These are phyloP conservation scores for Drosophila macrospina DNA, from an alignment of 2,888 invertebrate genomes.

Conservation along the genomic window DNA sequence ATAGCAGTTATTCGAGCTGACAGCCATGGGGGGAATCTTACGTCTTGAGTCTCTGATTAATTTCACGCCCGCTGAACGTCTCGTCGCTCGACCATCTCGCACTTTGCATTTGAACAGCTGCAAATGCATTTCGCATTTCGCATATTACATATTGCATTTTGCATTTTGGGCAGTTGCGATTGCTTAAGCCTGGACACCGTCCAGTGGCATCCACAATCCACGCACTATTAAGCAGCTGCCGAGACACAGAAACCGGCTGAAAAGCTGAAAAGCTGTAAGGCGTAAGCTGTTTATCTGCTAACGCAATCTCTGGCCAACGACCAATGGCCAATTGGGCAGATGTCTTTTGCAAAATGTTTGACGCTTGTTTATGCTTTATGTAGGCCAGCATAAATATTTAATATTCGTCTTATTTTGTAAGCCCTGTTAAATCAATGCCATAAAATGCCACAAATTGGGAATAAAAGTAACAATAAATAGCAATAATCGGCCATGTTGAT, in stretches of 20 bases:
- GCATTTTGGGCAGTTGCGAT: slow-evolving; percentile 41
- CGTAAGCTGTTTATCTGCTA: slow-evolving; percentile 60
- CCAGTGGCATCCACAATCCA: slow-evolving; percentile 63
- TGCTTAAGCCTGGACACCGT: slow-evolving; percentile 53
- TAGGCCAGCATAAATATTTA: slow-evolving; percentile 74
- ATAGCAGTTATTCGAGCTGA: slow-evolving; percentile 68
- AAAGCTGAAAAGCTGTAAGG: slow-evolving; percentile 27
- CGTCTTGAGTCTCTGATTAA: slow-evolving; percentile 52
- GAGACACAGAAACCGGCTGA: slow-evolving; percentile 39
- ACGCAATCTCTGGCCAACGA: slow-evolving; percentile 54
- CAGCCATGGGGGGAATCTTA: slow-evolving; percentile 38
- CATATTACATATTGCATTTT: slow-evolving; percentile 32
- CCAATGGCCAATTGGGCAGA: slow-evolving; percentile 54
- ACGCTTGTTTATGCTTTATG: slow-evolving; percentile 57
- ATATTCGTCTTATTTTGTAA: slow-evolving; percentile 62
- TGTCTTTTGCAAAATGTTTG: slow-evolving; percentile 56
- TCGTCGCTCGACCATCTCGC: slow-evolving; percentile 18
- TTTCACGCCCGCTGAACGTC: slow-evolving; percentile 70
- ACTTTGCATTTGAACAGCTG: slow-evolving; percentile 52
- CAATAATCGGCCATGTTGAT: slow-evolving; percentile 51
- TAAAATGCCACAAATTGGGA: slow-evolving; percentile 53
- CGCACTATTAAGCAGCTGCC: slow-evolving; percentile 76
- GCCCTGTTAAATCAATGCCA: slow-evolving; percentile 32
- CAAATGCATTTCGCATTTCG: slow-evolving; percentile 35
- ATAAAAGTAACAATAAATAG: slow-evolving; percentile 51